Conservation (phyloP, 2,113 vertebrate genomes). For the Cygnus buccinator region DNA sequence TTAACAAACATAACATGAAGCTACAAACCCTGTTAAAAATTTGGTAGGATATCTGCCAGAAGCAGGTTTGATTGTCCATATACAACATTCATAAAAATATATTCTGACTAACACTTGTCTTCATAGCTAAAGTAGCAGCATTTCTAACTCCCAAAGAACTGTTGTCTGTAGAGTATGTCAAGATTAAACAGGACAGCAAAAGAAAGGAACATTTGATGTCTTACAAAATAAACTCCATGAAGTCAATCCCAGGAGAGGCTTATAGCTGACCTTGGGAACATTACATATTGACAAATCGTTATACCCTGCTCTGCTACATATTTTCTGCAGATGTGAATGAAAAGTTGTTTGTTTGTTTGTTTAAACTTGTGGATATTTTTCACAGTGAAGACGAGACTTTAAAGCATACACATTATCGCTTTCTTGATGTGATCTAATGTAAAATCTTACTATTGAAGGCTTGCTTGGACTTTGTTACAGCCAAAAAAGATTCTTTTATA, state of each 20-base stretch:
- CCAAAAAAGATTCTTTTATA: not conserved
- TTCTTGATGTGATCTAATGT: not conserved
- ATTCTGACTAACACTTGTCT: not conserved
- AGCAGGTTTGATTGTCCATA: not conserved
- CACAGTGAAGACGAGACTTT: not conserved
- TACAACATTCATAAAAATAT: not conserved
- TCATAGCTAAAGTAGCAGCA: not conserved
- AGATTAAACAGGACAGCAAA: not conserved
- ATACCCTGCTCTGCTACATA: fast-evolving
- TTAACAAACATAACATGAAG: not conserved
- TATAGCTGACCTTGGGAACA: not conserved
- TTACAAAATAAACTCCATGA: not conserved
- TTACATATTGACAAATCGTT: not conserved
- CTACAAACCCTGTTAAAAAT: not conserved
- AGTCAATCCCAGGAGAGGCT: not conserved
- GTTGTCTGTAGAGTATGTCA: not conserved
- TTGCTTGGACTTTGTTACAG: not conserved
- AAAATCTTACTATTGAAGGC: not conserved
- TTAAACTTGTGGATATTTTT: slow-evolving; percentile 1
- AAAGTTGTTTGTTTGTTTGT: not conserved
- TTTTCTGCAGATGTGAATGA: not conserved
- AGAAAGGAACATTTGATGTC: not conserved
- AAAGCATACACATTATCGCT: not conserved
- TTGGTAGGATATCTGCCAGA: not conserved
- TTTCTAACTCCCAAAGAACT: not conserved